Evolutionary conservation across 2,113 vertebrate genomes (phyloP), one percentile per base, ranked within the genome.

Genomic region (Myiagra hebetior): DNA sequence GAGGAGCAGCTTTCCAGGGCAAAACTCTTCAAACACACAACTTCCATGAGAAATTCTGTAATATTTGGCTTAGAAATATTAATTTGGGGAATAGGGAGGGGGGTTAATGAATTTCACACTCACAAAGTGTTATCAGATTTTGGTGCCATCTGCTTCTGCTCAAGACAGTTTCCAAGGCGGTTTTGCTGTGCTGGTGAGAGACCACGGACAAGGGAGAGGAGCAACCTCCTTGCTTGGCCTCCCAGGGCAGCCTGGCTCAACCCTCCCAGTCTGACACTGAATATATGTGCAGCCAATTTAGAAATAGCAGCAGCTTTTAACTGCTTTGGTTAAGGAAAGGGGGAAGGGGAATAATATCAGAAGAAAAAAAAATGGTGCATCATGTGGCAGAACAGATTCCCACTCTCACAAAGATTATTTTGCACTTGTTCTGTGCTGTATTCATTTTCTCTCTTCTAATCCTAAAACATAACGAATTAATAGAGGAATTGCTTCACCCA

Each of bases 91-190:
- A 41, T 2, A 16, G 62, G 86, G 68, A 62, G 52, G 63, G 68
- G 44, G 82, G 72, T 93, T 94, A 96, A 95, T 93, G 84, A 95
- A 69, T 95, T 97, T 95, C 94, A 95, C 91, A 92, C 93, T 79
- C 70, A 0, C 1, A 3, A 82, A 94, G 95, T 27, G 85, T 44
- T 41, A 63, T 94, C 88, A 89, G 92, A 93, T 78, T 95, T 90
- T 65, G 85, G 79, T 88, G 65, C 92, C 90, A 94, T 96, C 83
- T 96, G 95, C 89, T 96, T 86, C n/a, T 30, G 92, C 83, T 94
- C 60, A 18, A 81, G 92, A 47, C 53, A 57, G 53, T 63, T 96
- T 91, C 82, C 85, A 55, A 93, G 70, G 91, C 82, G 20, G 87
- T 37, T 87, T 10, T 80, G 26, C 63, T 21, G 37, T 47, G 50